These are phyloP conservation scores for Heterotis niloticus DNA, from an alignment of 2,113 vertebrate genomes.

Conservation along the genomic window DNA sequence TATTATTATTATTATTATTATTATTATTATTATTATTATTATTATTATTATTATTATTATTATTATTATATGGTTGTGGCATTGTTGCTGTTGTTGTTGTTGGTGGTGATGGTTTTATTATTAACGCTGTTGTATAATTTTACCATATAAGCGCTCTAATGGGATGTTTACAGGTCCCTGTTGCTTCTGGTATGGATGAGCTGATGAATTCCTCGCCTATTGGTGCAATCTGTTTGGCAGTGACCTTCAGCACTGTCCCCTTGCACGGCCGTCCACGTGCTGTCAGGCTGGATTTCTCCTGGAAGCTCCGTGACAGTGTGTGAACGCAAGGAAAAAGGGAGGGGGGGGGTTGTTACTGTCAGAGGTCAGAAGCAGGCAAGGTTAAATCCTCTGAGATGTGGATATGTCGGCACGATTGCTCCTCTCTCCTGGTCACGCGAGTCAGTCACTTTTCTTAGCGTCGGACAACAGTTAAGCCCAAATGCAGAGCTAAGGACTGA, in stretches of 20 bases:
- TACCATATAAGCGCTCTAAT: not conserved
- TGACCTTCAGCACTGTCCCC: constrained; percentile 22
- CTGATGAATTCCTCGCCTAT: constrained; percentile 3
- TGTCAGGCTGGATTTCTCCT: constrained; percentile 26
- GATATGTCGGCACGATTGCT: not conserved
- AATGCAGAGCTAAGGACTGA: not conserved
- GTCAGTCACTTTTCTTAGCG: not conserved
- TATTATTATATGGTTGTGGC: too few relatives aligned
- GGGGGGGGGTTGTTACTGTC: constrained; percentile 20
- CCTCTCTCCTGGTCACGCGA: not conserved
- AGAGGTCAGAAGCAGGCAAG: constrained; percentile 28
- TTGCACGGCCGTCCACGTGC: constrained; percentile 26
- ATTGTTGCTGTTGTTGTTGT: not conserved
- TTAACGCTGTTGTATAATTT: not conserved
- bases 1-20: not conserved
- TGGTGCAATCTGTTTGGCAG: not conserved
- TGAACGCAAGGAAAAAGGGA: constrained; percentile 13
- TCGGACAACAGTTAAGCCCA: not conserved
- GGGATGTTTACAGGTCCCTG: not conserved
- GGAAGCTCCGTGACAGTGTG: constrained; percentile 26
- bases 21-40: not conserved
- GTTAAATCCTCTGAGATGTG: constrained; percentile 21
- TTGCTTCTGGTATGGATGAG: constrained; percentile 1
- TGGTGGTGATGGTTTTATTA: not conserved
- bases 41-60: not conserved